A percentile compares a stretch with the other conserved stretches of the same genome.
These are phyloP conservation scores for Gari tellinella DNA, from an alignment of 2,888 invertebrate genomes.

Conservation along the genomic window DNA sequence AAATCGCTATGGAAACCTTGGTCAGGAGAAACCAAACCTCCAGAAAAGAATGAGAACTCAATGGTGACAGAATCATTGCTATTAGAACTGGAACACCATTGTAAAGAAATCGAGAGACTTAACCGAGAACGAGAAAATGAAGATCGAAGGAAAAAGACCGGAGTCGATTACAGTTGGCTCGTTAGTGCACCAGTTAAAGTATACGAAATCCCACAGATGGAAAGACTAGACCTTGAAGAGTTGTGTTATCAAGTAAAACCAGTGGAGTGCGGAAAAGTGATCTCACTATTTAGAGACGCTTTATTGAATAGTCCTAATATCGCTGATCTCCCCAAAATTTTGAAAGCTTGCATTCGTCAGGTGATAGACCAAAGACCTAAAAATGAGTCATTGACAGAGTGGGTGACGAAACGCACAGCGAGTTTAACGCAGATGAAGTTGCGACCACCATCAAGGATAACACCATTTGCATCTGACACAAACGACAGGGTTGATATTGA, in stretches of 20 bases:
- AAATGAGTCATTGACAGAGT: slow-evolving; percentile 76
- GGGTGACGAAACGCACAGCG: slow-evolving; percentile 75
- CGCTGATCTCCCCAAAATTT: slow-evolving; percentile 73
- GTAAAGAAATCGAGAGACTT: slow-evolving; percentile 72
- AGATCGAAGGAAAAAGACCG: slow-evolving; percentile 64
- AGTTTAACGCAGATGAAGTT: slow-evolving; percentile 75
- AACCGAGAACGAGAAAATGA: slow-evolving; percentile 70
- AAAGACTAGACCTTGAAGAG: slow-evolving; percentile 80
- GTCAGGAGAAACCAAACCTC: slow-evolving; percentile 59
- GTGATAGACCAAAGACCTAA: slow-evolving; percentile 77
- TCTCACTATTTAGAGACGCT: slow-evolving; percentile 77
- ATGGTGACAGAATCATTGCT: slow-evolving; percentile 75
- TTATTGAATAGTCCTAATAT: slow-evolving; percentile 71
- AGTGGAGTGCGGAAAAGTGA: slow-evolving; percentile 78
- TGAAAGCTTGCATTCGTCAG: slow-evolving; percentile 76
- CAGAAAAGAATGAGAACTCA: slow-evolving; percentile 68
- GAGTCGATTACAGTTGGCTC: slow-evolving; percentile 83
- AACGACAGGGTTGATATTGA: slow-evolving; percentile 49
- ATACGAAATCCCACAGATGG: slow-evolving; percentile 81
- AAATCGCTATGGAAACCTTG: slow-evolving; percentile 69
- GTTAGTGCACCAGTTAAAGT: slow-evolving; percentile 69
- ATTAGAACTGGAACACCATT: slow-evolving; percentile 75
- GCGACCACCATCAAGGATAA: slow-evolving; percentile 64
- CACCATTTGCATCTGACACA: slow-evolving; percentile 41
- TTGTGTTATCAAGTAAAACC: slow-evolving; percentile 79